Evolutionary conservation across 2,113 vertebrate species (phyloP), one percentile per base, ranked within the genome.

Genomic region (Nannobrachium achirus): DNA sequence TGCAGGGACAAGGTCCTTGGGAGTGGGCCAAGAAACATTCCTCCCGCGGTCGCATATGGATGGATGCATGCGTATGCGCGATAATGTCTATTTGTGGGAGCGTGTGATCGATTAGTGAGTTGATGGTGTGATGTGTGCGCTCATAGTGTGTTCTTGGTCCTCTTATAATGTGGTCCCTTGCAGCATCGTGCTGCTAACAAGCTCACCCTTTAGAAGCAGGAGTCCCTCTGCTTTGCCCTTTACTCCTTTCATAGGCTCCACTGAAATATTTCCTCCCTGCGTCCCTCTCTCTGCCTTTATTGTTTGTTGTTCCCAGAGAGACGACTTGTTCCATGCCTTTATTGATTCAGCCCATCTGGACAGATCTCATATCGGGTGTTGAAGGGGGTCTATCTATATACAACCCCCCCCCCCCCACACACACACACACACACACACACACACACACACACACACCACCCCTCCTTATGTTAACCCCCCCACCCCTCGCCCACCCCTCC

Each of bases 121-220:
- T 10, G 15, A 13, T 50, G 44, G 6, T 8, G 57, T 55, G 41
- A n/a, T 10, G 16, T 69, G 72, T 71, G 56, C 58, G 56, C 52
- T n/a, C n/a, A n/a, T n/a, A n/a, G 57, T 20, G 41, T 15, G 49
- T 58, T 18, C 16, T 14, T 45, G 25, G 25, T 33, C 25, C 25
- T 33, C 25, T 33, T 33, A 33, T 33, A n/a, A 33, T 33, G 25
- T 33, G 3, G 25, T 33, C 25, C 25, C 25, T 33, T 4, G 25
- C 25, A 5, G 25, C 25, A 5, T 5, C 25, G 25, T 2, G 25
- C 25, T 4, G 25, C 61, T 74, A 67, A 81, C 63, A 79, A 82
- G 69, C 66, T 73, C 63, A 78, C 73, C 60, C 56, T 79, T 79
- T 48, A 16, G 16, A 48, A 55, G 20, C 66, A 40, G 16, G 38